Conservation (phyloP, 1,140 invertebrate genomes). For the Archegozetes longisetosus region DNA sequence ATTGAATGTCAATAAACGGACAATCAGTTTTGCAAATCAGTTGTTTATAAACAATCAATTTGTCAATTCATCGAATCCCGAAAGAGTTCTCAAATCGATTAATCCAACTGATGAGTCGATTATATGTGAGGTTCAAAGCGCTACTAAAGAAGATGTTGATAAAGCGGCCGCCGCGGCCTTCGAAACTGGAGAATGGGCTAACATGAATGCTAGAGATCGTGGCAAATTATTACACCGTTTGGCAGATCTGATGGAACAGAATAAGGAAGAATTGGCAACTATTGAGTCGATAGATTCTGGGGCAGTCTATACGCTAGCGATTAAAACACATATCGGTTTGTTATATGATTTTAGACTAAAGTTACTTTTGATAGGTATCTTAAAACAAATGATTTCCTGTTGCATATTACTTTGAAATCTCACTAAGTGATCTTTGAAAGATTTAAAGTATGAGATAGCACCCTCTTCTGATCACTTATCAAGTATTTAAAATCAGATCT, state of each 20-base stretch:
- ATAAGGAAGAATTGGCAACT: constrained; percentile 84
- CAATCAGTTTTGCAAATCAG: constrained; percentile 67
- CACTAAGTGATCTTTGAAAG: too few relatives aligned
- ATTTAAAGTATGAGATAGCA: too few relatives aligned
- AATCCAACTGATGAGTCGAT: constrained; percentile 69
- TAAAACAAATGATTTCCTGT: too few relatives aligned
- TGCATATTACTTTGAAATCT: too few relatives aligned
- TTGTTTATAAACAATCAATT: constrained; percentile 80
- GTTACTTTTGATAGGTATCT: too few relatives aligned
- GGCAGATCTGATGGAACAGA: constrained; percentile 80
- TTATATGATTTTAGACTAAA: too few relatives aligned
- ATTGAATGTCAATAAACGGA: constrained; percentile 61
- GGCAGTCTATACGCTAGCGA: constrained; percentile 80
- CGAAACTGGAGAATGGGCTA: constrained; percentile 69
- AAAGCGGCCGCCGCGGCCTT: constrained; percentile 63
- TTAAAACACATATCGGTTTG: constrained; percentile 88
- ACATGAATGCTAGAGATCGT: constrained; percentile 63
- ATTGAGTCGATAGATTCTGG: constrained; percentile 82
- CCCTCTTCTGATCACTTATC: too few relatives aligned
- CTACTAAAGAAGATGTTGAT: constrained; percentile 61
- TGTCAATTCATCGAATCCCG: constrained; percentile 49
- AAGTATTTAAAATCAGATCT: too few relatives aligned
- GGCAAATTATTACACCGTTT: constrained; percentile 43
- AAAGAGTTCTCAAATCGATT: constrained; percentile 42
- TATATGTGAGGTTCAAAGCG: constrained; percentile 49